These are phyloP conservation scores for Semotilus atromaculatus DNA, from an alignment of 2,797 vertebrate species.

Conservation along the genomic window DNA sequence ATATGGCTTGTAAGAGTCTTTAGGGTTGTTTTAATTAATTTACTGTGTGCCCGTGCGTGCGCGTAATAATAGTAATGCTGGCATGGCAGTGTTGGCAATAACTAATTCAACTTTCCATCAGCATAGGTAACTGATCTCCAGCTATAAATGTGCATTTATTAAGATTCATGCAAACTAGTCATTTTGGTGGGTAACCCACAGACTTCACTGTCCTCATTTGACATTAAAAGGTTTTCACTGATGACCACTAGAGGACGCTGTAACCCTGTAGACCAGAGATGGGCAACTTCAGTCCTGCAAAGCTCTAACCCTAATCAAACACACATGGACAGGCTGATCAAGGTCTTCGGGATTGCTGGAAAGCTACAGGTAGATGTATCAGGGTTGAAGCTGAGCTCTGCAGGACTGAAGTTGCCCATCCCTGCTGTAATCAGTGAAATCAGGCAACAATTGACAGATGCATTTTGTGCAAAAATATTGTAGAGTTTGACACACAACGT, in stretches of 20 bases:
- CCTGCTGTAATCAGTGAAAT: neutral
- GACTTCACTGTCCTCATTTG: neutral
- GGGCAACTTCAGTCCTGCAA: no score
- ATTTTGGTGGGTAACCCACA: neutral
- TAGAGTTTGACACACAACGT: neutral
- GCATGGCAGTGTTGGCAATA: neutral
- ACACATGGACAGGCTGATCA: neutral
- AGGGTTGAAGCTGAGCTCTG: neutral
- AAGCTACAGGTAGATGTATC: neutral
- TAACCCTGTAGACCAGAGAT: constrained; percentile 25
- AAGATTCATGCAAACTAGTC: neutral
- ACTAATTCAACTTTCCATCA: neutral
- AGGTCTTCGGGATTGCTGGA: neutral
- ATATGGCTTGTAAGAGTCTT: neutral
- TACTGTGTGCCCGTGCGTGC: neutral
- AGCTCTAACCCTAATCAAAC: neutral
- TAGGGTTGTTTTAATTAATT: neutral
- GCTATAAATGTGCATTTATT: neutral
- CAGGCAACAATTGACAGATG: neutral
- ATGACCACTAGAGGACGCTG: constrained; percentile 75
- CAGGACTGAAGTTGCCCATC: no score
- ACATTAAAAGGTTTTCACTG: constrained; percentile 47
- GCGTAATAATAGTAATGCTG: no score
- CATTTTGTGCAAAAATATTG: neutral
- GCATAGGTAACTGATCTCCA: no score